phyloP scores from a whole-genome alignment of 2,797 vertebrate species.

The Sebastes itinus region DNA sequence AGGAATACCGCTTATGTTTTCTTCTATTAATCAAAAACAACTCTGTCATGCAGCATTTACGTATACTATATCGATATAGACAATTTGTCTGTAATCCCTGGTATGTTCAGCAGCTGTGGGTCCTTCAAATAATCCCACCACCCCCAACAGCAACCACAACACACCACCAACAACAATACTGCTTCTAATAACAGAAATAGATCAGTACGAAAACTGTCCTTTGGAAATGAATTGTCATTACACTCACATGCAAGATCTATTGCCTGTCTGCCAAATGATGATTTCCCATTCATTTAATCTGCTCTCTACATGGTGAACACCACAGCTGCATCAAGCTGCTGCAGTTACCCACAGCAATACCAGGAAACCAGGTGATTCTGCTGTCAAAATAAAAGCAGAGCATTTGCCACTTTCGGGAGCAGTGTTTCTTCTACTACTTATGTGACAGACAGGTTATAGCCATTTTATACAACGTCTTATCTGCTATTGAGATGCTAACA shows the following conservation, averaged over 20 bases:
- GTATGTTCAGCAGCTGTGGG: not conserved
- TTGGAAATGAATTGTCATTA: not conserved
- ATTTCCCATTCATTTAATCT: conserved; percentile 41
- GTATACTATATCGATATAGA: not conserved
- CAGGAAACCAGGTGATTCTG: conserved; percentile 1
- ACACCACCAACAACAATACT: not conserved
- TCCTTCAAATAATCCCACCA: not conserved
- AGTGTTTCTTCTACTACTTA: rapidly evolving
- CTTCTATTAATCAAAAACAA: not conserved
- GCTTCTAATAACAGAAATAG: not conserved
- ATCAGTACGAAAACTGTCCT: not conserved
- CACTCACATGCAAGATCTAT: not conserved
- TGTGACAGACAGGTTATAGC: not conserved
- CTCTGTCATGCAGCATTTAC: not conserved
- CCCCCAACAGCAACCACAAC: not conserved
- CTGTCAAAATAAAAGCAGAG: conserved; percentile 39
- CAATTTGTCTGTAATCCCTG: not conserved
- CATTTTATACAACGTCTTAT: not conserved
- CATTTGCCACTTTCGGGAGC: rapidly evolving
- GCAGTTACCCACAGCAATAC: rapidly evolving
- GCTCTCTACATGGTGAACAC: conserved; percentile 16
- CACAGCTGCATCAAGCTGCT: conserved; percentile 38
- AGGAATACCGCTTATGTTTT: not conserved
- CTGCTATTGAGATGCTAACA: not conserved
- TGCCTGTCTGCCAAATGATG: conserved; percentile 25